Conservation (phyloP, 1,140 invertebrate genomes). For the Drosophila virilis region DNA sequence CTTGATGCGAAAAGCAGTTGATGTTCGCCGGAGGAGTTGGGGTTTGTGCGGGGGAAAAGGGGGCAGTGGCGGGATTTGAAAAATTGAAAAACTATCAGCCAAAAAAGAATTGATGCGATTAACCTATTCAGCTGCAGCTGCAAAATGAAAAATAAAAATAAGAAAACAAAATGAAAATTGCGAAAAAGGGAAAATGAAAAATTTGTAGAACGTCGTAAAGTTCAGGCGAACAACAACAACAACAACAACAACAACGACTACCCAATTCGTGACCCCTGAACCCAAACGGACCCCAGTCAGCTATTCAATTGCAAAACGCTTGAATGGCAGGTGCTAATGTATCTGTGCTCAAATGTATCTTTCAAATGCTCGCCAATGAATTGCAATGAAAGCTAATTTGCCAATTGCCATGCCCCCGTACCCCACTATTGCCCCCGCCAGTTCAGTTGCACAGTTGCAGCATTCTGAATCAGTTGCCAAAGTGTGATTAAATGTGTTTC, state of each 20-base stretch:
- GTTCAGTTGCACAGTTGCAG: constrained; percentile 28
- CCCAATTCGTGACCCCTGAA: too few species aligned
- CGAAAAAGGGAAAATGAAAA: constrained; percentile 7
- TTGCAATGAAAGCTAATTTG: constrained; percentile 81
- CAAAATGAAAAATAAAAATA: not conserved
- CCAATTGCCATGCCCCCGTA: constrained; percentile 50
- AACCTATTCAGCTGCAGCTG: constrained; percentile 56
- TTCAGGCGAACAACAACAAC: constrained; percentile 47
- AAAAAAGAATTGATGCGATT: constrained; percentile 71
- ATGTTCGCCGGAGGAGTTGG: too few species aligned
- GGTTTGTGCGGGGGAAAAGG: not conserved
- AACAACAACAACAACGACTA: too few species aligned
- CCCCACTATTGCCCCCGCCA: not conserved
- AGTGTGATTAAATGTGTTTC: constrained; percentile 79
- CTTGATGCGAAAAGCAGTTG: not conserved
- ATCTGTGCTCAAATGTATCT: constrained; percentile 58
- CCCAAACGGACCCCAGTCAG: not conserved
- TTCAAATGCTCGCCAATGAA: constrained; percentile 69
- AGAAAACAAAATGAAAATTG: not conserved
- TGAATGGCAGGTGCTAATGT: constrained; percentile 73
- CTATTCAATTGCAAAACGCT: constrained; percentile 56
- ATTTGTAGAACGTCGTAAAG: constrained; percentile 38
- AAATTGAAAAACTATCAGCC: constrained; percentile 49
- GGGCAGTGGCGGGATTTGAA: not conserved
- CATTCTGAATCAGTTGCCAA: constrained; percentile 69